Percentiles rank a stretch among this genome's conserved stretches.
These are phyloP conservation scores for Benitochromis conjunctus DNA, from an alignment of 2,113 vertebrate species.

Conservation along the genomic window DNA sequence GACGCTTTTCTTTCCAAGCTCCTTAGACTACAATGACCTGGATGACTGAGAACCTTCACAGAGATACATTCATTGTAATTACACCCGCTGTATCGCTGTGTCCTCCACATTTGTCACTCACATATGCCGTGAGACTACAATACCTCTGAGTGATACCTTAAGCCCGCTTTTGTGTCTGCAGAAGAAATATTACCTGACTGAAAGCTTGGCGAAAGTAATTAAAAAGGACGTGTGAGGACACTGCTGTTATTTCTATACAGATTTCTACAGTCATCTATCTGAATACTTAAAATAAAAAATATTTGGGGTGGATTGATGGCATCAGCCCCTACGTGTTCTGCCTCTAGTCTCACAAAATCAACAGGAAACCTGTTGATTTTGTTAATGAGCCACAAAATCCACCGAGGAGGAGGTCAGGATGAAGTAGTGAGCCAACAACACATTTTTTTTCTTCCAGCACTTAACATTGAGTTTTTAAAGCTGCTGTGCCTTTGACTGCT, in stretches of 20 bases:
- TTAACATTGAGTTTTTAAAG: background rate
- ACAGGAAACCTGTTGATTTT: background rate
- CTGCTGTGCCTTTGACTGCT: background rate
- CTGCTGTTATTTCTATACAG: background rate
- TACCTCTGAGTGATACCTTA: background rate
- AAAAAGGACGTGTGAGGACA: background rate
- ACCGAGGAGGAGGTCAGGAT: background rate
- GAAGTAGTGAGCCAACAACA: background rate
- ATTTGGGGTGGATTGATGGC: background rate
- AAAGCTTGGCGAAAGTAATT: background rate
- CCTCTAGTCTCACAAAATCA: background rate
- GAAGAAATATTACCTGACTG: background rate
- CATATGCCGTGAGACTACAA: background rate
- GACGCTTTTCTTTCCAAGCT: too few species aligned
- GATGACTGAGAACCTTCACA: too few species aligned
- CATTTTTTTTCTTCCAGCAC: background rate
- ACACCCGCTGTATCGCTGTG: background rate
- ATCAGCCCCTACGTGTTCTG: background rate
- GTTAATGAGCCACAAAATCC: background rate
- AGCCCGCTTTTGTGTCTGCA: background rate
- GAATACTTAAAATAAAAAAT: background rate
- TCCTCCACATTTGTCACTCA: background rate
- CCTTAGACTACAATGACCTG: too few species aligned
- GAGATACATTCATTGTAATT: background rate
- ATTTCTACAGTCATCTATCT: background rate